Evolutionary conservation across 2,888 invertebrate species (phyloP).

Genomic region (Conistra vaccinii): DNA sequence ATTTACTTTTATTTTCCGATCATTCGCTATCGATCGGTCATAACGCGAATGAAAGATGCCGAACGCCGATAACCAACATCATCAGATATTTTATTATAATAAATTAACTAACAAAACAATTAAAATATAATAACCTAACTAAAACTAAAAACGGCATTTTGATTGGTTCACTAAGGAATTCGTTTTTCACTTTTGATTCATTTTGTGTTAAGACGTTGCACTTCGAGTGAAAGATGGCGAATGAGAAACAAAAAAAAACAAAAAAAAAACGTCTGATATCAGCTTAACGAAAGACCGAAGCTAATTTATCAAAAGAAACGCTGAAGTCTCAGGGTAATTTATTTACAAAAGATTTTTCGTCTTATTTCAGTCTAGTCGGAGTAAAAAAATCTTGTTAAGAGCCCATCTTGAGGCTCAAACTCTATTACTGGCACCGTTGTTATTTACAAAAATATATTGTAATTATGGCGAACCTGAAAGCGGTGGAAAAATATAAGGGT

Average conservation of each 20-base stretch:
- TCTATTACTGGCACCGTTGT: slow-evolving; percentile 32
- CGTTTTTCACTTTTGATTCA: background rate
- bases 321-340: slow-evolving; percentile 8
- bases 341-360: slow-evolving; percentile 12
- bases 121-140: too few relatives aligned
- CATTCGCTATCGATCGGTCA: background rate
- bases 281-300: background rate
- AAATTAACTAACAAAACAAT: too few relatives aligned
- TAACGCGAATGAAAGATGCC: background rate
- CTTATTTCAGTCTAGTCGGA: background rate
- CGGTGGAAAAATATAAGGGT: slow-evolving; percentile 17
- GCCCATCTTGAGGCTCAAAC: slow-evolving; percentile 23
- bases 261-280: background rate
- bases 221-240: background rate
- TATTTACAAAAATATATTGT: slow-evolving; percentile 49
- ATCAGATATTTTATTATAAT: too few relatives aligned
- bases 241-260: background rate
- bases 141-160: too few relatives aligned
- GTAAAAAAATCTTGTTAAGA: slow-evolving; percentile 14
- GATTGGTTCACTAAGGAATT: background rate
- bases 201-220: background rate
- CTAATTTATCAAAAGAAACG: slow-evolving; percentile 41
- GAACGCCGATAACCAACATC: background rate
- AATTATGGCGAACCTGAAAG: slow-evolving; percentile 25
- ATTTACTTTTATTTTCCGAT: background rate